phyloP scores from a whole-genome alignment of 2,797 vertebrate species.

The Alosa sapidissima region DNA sequence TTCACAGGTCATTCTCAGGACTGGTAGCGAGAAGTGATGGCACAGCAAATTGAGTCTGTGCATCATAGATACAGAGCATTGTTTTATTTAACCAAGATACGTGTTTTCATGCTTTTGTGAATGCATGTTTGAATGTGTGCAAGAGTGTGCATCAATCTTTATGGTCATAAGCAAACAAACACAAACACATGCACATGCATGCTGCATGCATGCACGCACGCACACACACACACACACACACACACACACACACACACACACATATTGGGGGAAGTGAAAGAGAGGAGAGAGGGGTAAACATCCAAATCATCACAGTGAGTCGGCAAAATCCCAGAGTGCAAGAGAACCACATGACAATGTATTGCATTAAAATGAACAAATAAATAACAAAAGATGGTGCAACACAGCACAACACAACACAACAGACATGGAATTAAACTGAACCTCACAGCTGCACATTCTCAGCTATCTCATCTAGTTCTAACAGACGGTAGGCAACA shows the following conservation, averaged over 20 bases:
- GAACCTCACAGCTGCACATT: background rate
- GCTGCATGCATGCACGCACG: background rate
- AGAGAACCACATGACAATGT: background rate
- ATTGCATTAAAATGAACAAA: background rate
- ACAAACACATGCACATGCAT: background rate
- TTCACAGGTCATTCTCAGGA: background rate
- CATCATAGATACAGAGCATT: background rate
- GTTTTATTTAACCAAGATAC: background rate
- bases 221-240: background rate
- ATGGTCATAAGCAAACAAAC: background rate
- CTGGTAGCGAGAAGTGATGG: slow-evolving; percentile 4
- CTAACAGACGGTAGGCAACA: background rate
- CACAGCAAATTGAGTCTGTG: background rate
- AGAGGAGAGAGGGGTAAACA: background rate
- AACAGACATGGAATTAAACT: background rate
- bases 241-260: background rate
- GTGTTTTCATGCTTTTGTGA: background rate
- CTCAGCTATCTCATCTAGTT: background rate
- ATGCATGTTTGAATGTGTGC: background rate
- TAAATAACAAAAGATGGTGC: background rate
- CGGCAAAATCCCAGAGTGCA: background rate
- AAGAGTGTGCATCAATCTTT: no score
- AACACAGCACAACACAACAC: background rate
- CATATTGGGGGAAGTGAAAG: background rate
- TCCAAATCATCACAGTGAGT: background rate